Evolutionary conservation across 2,113 vertebrate species (phyloP).

Genomic region (Raja brachyura): DNA sequence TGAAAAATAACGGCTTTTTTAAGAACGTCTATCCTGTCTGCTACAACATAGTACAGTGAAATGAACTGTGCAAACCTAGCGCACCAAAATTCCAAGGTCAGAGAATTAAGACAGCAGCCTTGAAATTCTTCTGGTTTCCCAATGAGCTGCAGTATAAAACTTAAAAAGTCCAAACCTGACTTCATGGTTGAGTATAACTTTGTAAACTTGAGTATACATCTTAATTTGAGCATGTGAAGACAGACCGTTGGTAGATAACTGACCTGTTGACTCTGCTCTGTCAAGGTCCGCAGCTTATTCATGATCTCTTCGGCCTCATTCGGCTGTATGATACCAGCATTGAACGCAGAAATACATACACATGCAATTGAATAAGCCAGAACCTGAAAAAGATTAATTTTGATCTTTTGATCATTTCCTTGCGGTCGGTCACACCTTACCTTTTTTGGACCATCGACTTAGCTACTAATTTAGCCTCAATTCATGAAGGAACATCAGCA

Average conservation of each 20-base stretch:
- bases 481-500: background rate
- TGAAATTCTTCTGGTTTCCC: background rate
- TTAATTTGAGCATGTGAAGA: background rate
- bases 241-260: background rate
- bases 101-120: background rate
- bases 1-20: background rate
- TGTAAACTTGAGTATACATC: background rate
- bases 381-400: slow-evolving; percentile 56
- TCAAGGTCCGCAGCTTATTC: slow-evolving; percentile 65
- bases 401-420: background rate
- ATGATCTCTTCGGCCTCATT: slow-evolving; percentile 74
- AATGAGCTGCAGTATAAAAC: background rate
- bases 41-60: too few species aligned
- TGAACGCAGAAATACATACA: slow-evolving; percentile 75
- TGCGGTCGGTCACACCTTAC: too few species aligned
- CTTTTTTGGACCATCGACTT: too few species aligned
- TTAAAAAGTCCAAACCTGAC: background rate
- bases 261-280: slow-evolving; percentile 87
- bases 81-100: too few species aligned
- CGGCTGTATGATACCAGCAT: slow-evolving; percentile 65
- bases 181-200: background rate
- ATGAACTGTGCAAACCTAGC: too few species aligned
- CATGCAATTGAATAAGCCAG: slow-evolving; percentile 79
- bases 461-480: background rate
- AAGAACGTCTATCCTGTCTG: too few species aligned